Base-by-base conservation (phyloP, 2,888 invertebrate genomes). In the Heliconius sara region DNA sequence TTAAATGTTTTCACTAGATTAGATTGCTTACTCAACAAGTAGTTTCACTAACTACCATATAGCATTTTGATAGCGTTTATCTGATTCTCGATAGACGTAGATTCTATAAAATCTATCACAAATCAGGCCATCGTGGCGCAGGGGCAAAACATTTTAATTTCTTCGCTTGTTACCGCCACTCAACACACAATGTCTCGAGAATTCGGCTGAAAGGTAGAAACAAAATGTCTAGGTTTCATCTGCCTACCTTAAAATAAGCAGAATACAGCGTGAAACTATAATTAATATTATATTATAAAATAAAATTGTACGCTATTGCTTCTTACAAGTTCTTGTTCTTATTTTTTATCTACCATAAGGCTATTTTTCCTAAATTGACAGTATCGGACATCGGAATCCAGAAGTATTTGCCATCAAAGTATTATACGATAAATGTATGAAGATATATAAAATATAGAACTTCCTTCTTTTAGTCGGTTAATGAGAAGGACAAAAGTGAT, bases 1-100 rank as follows among this genome's bases (percentile, higher is more conserved):
- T 57, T 73, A 73, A n/a, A 57, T 73, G 60, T 60, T 73, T 25
- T 34, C 57, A 27, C 57, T 73, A 60, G 73, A 60, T 73, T 73
- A 73, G 34, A 39, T 73, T 57, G 57, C 72, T 72, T 57, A 52
- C 30, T 73, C 57, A 73, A 73, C 52, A 34, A 19, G 70, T 60
- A 34, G 34, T 60, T 73, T 39, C n/a, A 34, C n/a, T 57, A 60
- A 16, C 39, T n/a, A 60, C 16, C 60, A 22, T 60, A 16, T 60
- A 12, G 27, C 12, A 22, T 13, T 19, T 5, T 57, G 72, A 72
- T 30, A 52, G 10, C 22, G 27, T 16, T 22, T 39, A 10, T 39
- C 22, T 3, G 16, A 22, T 67, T 34, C 34, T 0, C 30, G 39
- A n/a, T 27, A 22, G 7, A 3, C 25, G 3, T 63, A 27, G 5